These are phyloP conservation scores for Anniella stebbinsi DNA, from an alignment of 2,797 vertebrate genomes.

Conservation along the genomic window DNA sequence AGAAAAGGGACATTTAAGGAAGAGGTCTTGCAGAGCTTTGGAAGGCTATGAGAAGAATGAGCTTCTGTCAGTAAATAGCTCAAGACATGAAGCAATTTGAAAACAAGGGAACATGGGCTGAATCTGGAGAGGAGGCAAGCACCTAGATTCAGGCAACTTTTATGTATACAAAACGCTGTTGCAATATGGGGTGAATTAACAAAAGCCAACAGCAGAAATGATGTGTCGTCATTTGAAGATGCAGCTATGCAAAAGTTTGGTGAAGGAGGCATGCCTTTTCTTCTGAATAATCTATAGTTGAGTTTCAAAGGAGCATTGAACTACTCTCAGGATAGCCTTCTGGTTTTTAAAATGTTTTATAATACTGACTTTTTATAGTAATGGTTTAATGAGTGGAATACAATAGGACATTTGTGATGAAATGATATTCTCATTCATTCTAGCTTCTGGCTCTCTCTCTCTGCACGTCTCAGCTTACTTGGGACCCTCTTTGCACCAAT, in stretches of 20 bases:
- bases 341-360: slow-evolving; percentile 19
- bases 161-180: slow-evolving; percentile 56
- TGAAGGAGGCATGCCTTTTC: slow-evolving; percentile 33
- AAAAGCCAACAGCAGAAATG: slow-evolving; percentile 39
- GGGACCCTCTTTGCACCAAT: too few species aligned
- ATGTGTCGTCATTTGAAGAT: background rate
- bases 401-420: background rate
- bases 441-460: too few species aligned
- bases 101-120: slow-evolving; percentile 76
- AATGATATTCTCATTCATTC: too few species aligned
- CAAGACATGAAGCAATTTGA: slow-evolving; percentile 76
- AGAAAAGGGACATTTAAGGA: slow-evolving; percentile 44
- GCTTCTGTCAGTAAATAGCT: slow-evolving; percentile 74
- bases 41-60: slow-evolving; percentile 69
- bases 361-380: background rate
- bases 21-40: slow-evolving; percentile 43
- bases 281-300: slow-evolving; percentile 2
- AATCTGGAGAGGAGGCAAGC: slow-evolving; percentile 63
- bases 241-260: slow-evolving; percentile 54
- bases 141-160: slow-evolving; percentile 59
- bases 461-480: too few species aligned
- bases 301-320: slow-evolving; percentile 45
- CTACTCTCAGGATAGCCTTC: slow-evolving; percentile 42
- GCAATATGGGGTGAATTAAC: slow-evolving; percentile 50
- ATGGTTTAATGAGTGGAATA: background rate